Conservation (phyloP, 2,797 vertebrate genomes). For the Spinus pinus region DNA sequence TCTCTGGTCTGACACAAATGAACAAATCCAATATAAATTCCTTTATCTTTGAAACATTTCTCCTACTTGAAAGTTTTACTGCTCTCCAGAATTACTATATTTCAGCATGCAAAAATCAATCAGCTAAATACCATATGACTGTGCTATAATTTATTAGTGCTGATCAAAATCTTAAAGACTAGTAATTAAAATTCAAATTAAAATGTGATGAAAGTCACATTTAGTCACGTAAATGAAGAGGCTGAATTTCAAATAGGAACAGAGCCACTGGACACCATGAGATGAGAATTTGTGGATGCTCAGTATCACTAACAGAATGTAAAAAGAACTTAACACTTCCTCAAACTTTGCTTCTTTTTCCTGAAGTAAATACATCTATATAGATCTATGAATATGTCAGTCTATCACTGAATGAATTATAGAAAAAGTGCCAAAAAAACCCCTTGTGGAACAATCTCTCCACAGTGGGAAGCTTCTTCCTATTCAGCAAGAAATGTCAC, state of each 20-base stretch:
- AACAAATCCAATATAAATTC: not conserved
- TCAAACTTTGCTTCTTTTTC: not conserved
- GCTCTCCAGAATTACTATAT: slow-evolving; percentile 22
- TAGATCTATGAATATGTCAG: not conserved
- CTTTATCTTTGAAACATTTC: not conserved
- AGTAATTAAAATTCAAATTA: slow-evolving; percentile 67
- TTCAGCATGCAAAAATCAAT: slow-evolving; percentile 59
- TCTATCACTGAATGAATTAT: not conserved
- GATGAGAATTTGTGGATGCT: not conserved
- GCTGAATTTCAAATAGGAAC: slow-evolving; percentile 41
- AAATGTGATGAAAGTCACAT: slow-evolving; percentile 63
- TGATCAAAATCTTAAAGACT: slow-evolving; percentile 65
- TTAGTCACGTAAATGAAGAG: slow-evolving; percentile 34
- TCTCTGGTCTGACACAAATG: not conserved
- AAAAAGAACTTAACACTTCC: not conserved
- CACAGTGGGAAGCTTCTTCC: not conserved
- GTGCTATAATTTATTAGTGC: slow-evolving; percentile 53
- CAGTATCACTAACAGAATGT: not conserved
- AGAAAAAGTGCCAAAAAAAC: not conserved
- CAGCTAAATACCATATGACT: slow-evolving; percentile 45
- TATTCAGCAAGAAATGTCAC: not conserved
- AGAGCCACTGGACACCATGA: not conserved
- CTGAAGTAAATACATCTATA: not conserved
- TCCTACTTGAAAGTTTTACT: slow-evolving; percentile 17
- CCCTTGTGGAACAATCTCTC: not conserved